Evolutionary conservation across 2,888 invertebrate species (phyloP), one percentile per base, ranked within the genome.

Genomic region (Latrodectus hesperus): DNA sequence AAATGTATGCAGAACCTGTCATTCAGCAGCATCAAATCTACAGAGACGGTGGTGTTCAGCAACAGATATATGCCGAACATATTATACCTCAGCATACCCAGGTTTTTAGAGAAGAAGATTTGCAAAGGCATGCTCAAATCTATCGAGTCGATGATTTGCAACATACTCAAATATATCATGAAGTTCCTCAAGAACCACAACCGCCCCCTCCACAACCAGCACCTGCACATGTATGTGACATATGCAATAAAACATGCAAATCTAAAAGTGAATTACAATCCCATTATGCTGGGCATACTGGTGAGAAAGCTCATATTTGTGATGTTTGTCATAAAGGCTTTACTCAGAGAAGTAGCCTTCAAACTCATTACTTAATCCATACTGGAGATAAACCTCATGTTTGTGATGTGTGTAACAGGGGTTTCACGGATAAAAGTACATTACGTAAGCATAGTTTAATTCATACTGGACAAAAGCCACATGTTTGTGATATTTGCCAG

Each of bases 271-370:
- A 88, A 60, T n/a, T 88, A 49, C 73, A 73, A 49, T 73, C 88
- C 26, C 88, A 88, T 70, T 88, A 83, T 79, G 78, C 77, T 70
- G 82, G 78, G 1, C 88, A 88, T 74, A 83, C 88, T 22, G 88
- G 88, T 64, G 88, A 88, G 52, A 88, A 88, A 14, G 82, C 88
- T 49, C 88, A 88, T 65, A 82, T 88, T 52, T 88, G 88, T 65
- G 88, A 88, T 83, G 88, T 88, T 16, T 88, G 88, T 70, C 88
- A 88, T 49, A 88, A 88, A 79, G 88, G 88, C 14, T 88, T 88
- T 53, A 88, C 88, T 22, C 88, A 88, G 53, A 88, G 83, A 75
- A 88, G 88, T 55, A 88, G 88, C 22, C 88, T 88, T 75, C 88
- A 88, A 38, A 88, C 88, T 26, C 88, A 88, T 78, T 88, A 88